Conservation (phyloP, 30 jellyfish, hydroid and myxozoan genomes). For the Catostylus mosaicus region DNA sequence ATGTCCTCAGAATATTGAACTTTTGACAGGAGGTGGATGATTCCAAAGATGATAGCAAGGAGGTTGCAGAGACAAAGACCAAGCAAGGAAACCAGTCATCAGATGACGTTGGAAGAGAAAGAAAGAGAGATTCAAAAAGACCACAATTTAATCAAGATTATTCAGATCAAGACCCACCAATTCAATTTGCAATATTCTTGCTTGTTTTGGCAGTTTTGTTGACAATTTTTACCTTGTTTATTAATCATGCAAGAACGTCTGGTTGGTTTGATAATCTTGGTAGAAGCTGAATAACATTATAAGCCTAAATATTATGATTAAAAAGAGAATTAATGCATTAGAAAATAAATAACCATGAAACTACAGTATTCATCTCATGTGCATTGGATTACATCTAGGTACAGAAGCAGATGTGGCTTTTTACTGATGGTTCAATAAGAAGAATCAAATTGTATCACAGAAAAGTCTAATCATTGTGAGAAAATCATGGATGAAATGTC, state of each 20-base stretch:
- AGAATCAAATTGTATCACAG: too few relatives aligned
- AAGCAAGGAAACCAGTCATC: background rate
- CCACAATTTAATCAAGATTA: background rate
- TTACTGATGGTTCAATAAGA: too few relatives aligned
- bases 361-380: too few relatives aligned
- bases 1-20: too few relatives aligned
- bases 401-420: too few relatives aligned
- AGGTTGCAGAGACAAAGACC: background rate
- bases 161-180: slow-evolving; percentile 20
- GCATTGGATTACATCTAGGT: too few relatives aligned
- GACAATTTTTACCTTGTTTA: background rate
- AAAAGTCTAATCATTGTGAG: too few relatives aligned
- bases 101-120: background rate
- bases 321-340: too few relatives aligned
- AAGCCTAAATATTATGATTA: background rate
- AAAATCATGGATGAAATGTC: too few relatives aligned
- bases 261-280: slow-evolving; percentile 37
- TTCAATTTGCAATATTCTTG: slow-evolving; percentile 24
- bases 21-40: too few relatives aligned
- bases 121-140: background rate
- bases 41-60: background rate
- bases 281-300: background rate
- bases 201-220: slow-evolving; percentile 3
- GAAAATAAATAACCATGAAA: too few relatives aligned
- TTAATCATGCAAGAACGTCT: slow-evolving; percentile 21